A percentile compares a stretch with the other conserved stretches of the same genome.
These are phyloP conservation scores for Phallusia fumigata DNA, from an alignment of 23 tunicate species.

Conservation along the genomic window DNA sequence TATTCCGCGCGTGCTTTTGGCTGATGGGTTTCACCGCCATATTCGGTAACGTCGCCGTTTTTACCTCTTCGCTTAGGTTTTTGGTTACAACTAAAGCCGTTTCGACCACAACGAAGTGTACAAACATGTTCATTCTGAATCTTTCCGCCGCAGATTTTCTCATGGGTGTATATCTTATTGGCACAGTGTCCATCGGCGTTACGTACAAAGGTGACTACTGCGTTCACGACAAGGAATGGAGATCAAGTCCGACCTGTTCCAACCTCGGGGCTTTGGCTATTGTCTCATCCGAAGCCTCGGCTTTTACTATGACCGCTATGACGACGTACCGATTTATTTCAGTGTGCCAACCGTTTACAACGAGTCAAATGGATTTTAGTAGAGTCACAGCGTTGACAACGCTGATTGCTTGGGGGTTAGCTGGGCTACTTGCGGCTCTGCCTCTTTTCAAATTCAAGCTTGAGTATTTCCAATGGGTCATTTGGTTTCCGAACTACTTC, in stretches of 20 bases:
- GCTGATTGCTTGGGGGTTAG: background rate
- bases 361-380: conserved; percentile 20
- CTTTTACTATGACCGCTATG: conserved; percentile 65
- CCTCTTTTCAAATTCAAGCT: conserved; percentile 1
- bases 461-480: background rate
- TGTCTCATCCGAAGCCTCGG: conserved; percentile 59
- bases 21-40: conserved; percentile 9
- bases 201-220: conserved; percentile 34
- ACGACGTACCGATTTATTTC: conserved; percentile 61
- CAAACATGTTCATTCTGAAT: conserved; percentile 41
- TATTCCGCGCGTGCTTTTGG: conserved; percentile 22
- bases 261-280: conserved; percentile 44
- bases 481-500: conserved; percentile 9
- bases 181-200: conserved; percentile 22
- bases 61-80: background rate
- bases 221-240: conserved; percentile 36
- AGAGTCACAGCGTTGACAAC: background rate
- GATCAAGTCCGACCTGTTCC: conserved; percentile 36
- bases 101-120: background rate
- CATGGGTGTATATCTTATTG: conserved; percentile 65
- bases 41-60: background rate
- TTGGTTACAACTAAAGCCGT: background rate
- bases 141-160: conserved; percentile 63
- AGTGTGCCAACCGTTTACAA: conserved; percentile 54
- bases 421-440: background rate